Percentiles rank a stretch among this genome's conserved stretches.
phyloP scores from a whole-genome alignment of 2,797 vertebrate genomes.

The Spheniscus humboldti region DNA sequence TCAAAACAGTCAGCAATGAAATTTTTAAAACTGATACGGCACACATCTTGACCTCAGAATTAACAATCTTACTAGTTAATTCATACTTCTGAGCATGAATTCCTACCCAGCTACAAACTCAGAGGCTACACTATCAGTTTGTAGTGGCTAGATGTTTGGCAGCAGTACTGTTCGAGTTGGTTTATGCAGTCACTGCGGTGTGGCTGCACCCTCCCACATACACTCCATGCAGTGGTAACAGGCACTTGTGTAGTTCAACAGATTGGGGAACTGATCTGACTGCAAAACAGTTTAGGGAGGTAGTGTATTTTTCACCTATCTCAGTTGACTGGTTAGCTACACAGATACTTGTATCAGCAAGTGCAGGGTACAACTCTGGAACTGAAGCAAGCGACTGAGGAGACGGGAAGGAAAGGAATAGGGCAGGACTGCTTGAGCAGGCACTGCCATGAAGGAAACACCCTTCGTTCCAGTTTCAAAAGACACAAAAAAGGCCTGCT shows the following conservation, averaged over 20 bases:
- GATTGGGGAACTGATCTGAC: background rate
- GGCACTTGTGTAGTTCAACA: background rate
- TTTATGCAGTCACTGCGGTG: background rate
- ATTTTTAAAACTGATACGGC: background rate
- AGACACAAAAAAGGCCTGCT: background rate
- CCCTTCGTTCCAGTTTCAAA: background rate
- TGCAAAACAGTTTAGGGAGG: background rate
- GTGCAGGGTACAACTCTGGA: background rate
- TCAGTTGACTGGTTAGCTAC: background rate
- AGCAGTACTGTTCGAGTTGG: background rate
- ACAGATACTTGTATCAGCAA: background rate
- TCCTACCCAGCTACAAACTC: background rate
- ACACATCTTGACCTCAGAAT: background rate
- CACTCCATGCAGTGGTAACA: rapidly evolving
- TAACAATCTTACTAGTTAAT: background rate
- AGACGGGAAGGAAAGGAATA: background rate
- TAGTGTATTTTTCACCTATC: background rate
- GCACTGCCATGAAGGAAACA: background rate
- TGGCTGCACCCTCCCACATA: background rate
- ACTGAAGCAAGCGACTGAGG: background rate
- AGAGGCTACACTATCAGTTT: background rate
- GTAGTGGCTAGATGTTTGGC: background rate
- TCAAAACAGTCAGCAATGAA: background rate
- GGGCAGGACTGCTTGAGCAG: background rate
- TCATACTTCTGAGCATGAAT: background rate